Conservation (phyloP, 1,140 invertebrate genomes). For the Drosophila subpulchrella region DNA sequence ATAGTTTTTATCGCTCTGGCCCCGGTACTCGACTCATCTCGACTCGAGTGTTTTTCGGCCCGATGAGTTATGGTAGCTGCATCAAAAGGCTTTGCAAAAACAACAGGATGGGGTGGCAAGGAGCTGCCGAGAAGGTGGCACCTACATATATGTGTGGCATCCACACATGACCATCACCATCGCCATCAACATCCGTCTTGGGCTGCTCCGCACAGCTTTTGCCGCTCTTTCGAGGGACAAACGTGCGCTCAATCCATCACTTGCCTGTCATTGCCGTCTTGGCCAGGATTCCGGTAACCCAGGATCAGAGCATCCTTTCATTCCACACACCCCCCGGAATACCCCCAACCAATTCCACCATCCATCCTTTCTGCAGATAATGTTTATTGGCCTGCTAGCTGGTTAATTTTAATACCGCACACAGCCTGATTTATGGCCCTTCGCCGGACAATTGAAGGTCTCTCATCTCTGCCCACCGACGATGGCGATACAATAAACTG, state of each 20-base stretch:
- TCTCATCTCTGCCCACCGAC: neutral
- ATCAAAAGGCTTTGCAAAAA: conserved; percentile 68
- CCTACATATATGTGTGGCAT: conserved; percentile 18
- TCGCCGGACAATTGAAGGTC: conserved; percentile 62
- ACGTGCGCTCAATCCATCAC: conserved; percentile 78
- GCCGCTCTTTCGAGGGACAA: conserved; percentile 30
- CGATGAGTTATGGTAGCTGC: conserved; percentile 78
- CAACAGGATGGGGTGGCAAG: conserved; percentile 16
- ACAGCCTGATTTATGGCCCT: conserved; percentile 67
- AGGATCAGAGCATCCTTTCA: neutral
- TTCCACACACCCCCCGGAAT: neutral
- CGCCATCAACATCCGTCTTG: conserved; percentile 64
- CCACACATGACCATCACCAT: conserved; percentile 63
- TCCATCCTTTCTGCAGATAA: conserved; percentile 53
- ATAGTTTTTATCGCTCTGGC: conserved; percentile 72
- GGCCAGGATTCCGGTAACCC: conserved; percentile 11
- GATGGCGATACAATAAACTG: conserved; percentile 75
- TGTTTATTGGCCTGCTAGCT: conserved; percentile 80
- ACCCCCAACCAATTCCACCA: neutral
- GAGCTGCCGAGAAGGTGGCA: conserved; percentile 27
- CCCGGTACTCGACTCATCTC: conserved; percentile 30
- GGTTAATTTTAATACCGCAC: conserved; percentile 76
- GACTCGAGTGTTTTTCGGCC: conserved; percentile 58
- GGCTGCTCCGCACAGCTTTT: conserved; percentile 31
- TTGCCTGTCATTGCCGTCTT: conserved; percentile 75